These are phyloP conservation scores for Crocodylus rhombifer DNA, from an alignment of 2,797 vertebrate genomes.

Conservation along the genomic window DNA sequence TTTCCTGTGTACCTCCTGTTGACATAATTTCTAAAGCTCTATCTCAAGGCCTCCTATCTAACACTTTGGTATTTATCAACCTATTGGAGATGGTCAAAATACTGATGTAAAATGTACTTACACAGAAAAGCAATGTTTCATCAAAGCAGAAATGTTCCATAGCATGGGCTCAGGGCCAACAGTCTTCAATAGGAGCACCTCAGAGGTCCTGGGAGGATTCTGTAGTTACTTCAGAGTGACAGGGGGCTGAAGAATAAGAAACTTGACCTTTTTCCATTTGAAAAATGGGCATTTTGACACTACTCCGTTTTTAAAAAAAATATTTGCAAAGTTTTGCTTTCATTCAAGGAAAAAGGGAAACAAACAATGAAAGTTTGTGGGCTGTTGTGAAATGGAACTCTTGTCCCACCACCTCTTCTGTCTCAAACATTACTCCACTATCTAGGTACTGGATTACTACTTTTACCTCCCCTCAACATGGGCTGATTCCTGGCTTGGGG, in stretches of 20 bases:
- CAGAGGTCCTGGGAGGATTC: neutral
- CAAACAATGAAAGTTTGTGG: neutral
- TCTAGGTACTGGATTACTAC: too few relatives aligned
- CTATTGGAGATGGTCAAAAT: neutral
- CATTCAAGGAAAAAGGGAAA: neutral
- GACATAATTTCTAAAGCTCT: accelerated
- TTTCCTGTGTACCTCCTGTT: neutral
- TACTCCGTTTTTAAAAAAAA: neutral
- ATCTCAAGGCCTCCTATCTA: neutral
- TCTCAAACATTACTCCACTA: too few relatives aligned
- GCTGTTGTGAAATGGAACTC: neutral
- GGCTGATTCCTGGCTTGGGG: neutral
- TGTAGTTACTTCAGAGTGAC: neutral
- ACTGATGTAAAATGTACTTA: neutral
- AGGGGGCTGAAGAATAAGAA: neutral
- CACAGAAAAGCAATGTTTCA: neutral
- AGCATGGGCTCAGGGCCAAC: neutral
- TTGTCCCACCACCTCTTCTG: neutral
- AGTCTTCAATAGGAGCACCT: neutral
- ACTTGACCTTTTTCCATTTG: neutral
- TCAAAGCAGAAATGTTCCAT: neutral
- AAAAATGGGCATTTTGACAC: neutral
- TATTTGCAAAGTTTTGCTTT: neutral
- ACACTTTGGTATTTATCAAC: neutral
- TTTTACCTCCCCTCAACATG: too few relatives aligned